Base-by-base conservation (phyloP, 1,140 invertebrate genomes). In the Caenorhabditis brenneri region DNA sequence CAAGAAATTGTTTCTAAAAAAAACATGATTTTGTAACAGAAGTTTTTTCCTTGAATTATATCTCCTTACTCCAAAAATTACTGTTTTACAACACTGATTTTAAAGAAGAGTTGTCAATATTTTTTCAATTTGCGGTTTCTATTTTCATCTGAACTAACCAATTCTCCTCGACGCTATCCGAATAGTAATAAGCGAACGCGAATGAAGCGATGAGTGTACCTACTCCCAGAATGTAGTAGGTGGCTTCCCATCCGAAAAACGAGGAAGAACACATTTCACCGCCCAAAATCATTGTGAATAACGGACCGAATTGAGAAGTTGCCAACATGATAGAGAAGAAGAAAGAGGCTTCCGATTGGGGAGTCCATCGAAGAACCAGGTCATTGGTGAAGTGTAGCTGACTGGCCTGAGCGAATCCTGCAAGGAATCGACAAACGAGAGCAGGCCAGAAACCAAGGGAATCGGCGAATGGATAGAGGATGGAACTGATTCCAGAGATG, bases 251-350 rank as follows among this genome's bases (percentile, higher is more conserved):
- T 31, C 81, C 69, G 22, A 80, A 80, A 36, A 82, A 46, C n/a
- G 81, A 82, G 33, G 81, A 82, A 48, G 81, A 82, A 74, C 81
- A 82, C 81, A 82, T 82, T 42, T 82, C 81, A 48, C 81, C 81
- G 55, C 81, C 81, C 39, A 82, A 42, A 48, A 65, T 46, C 81
- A 82, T 82, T 10, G 81, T 65, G 33, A 82, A 48, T 29, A 82
- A 39, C 22, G 81, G 81, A 39, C 81, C 81, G 31, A 81, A 24
- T 27, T 82, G 81, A 9, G 81, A 82, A 2, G 81, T 82, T 24
- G 81, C 31, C 10, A 82, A 39, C 46, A 82, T 48, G 31, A 82
- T 74, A 7, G 81, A 36, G 24, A 82, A 74, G 81, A 82, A 82
- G 60, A 82, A 82, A 10, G 81, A 82, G 6, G 81, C 39, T 74